Conservation (phyloP, 2,888 invertebrate genomes). For the Heliconius erato region DNA sequence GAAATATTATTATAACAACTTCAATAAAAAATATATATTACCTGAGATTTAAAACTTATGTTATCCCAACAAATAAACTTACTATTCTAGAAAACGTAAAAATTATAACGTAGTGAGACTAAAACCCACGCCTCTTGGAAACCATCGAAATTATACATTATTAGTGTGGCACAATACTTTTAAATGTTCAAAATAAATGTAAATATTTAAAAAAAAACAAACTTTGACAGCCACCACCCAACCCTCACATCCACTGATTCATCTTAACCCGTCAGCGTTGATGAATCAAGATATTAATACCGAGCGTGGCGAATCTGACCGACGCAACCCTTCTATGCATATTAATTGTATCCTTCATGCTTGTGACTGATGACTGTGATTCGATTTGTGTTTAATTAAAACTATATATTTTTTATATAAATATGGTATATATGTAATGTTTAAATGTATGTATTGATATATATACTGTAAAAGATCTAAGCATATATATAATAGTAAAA, state of each 20-base stretch:
- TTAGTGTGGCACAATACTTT: no score
- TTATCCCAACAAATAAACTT: no score
- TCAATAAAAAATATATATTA: no score
- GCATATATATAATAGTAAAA: background rate
- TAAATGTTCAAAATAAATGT: background rate
- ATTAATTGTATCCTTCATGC: constrained; percentile 52
- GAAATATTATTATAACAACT: no score
- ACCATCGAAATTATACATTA: no score
- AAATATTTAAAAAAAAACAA: constrained; percentile 36
- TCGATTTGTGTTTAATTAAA: constrained; percentile 28
- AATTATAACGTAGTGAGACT: no score
- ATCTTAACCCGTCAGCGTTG: constrained; percentile 82
- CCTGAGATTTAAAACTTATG: no score
- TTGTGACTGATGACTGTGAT: constrained; percentile 48
- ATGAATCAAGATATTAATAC: constrained; percentile 86
- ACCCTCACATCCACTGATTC: constrained; percentile 74
- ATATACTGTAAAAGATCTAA: background rate
- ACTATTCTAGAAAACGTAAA: no score
- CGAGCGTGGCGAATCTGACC: constrained; percentile 83
- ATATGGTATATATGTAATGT: background rate
- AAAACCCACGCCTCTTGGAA: no score
- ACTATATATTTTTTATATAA: constrained; percentile 19
- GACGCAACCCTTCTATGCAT: constrained; percentile 72
- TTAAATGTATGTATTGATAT: background rate
- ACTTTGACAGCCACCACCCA: constrained; percentile 64